Percentiles rank a stretch among this genome's conserved stretches.
Conservation (phyloP, 2,888 invertebrate genomes). For the Athalia cordata region DNA sequence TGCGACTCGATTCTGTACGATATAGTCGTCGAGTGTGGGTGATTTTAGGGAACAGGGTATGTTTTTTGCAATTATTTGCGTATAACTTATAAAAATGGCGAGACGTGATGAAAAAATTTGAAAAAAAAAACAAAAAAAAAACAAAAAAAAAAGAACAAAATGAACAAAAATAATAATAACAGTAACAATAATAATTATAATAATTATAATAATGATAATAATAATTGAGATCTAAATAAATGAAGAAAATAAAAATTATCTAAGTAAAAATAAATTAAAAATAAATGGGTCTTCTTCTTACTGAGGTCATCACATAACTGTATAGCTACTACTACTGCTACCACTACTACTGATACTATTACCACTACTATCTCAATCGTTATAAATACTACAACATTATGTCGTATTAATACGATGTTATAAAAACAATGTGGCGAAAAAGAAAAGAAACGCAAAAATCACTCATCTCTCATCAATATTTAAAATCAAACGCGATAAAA, state of each 20-base stretch:
- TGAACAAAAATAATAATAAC: background rate
- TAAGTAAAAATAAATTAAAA: background rate
- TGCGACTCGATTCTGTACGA: conserved; percentile 49
- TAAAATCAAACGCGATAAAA: too few species aligned
- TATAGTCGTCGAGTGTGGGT: conserved; percentile 69
- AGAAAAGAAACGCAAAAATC: too few species aligned
- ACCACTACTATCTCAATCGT: too few species aligned
- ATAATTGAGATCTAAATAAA: background rate
- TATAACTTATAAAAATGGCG: conserved; percentile 70
- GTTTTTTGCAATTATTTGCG: conserved; percentile 92
- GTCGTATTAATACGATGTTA: too few species aligned
- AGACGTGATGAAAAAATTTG: conserved; percentile 3
- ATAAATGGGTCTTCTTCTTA: conserved; percentile 34
- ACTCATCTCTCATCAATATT: too few species aligned
- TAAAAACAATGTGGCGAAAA: too few species aligned
- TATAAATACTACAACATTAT: too few species aligned
- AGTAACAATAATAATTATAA: conserved; percentile 46
- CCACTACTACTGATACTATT: conserved; percentile 7
- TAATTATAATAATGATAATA: conserved; percentile 55
- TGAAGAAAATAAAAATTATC: background rate
- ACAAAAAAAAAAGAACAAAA: conserved; percentile 50
- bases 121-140: conserved; percentile 54
- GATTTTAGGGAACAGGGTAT: conserved; percentile 96
- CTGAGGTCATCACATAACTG: conserved; percentile 35
- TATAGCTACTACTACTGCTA: conserved; percentile 32